phyloP scores from a whole-genome alignment of 2,888 invertebrate species.

The Tinea pellionella region DNA sequence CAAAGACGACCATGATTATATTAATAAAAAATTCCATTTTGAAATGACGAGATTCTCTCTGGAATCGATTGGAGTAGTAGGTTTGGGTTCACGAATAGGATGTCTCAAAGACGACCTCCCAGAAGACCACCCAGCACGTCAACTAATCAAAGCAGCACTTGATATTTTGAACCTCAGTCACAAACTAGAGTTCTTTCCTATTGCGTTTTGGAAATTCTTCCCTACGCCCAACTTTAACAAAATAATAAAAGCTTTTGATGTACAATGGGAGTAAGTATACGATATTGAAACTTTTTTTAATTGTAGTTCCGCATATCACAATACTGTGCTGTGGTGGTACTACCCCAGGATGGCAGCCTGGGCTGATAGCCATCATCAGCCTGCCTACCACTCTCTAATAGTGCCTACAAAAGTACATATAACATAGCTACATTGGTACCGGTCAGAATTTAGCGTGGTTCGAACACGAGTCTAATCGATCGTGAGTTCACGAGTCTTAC shows the following conservation, averaged over 20 bases:
- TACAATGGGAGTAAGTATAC: constrained; percentile 50
- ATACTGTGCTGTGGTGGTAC: no score
- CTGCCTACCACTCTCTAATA: no score
- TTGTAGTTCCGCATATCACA: no score
- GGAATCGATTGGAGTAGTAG: constrained; percentile 61
- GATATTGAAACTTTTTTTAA: no score
- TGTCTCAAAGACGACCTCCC: constrained; percentile 35
- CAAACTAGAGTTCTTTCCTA: constrained; percentile 40
- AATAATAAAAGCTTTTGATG: constrained; percentile 37
- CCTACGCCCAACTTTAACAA: constrained; percentile 41
- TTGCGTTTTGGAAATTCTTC: constrained; percentile 34
- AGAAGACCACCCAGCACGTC: constrained; percentile 37
- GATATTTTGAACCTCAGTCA: constrained; percentile 35
- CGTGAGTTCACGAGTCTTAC: no score
- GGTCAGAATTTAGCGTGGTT: no score
- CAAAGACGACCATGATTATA: constrained; percentile 33
- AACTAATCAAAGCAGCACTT: constrained; percentile 37
- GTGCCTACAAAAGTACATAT: no score
- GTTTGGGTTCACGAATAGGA: constrained; percentile 44
- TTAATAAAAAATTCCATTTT: constrained; percentile 49
- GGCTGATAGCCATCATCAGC: no score
- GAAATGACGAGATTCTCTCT: constrained; percentile 73
- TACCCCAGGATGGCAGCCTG: no score
- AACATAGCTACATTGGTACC: no score
- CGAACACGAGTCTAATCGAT: no score